Percentiles rank a stretch among this genome's conserved stretches.
Conservation (phyloP, 2,113 vertebrate genomes). For the Cryptomyrus ogoouensis region DNA sequence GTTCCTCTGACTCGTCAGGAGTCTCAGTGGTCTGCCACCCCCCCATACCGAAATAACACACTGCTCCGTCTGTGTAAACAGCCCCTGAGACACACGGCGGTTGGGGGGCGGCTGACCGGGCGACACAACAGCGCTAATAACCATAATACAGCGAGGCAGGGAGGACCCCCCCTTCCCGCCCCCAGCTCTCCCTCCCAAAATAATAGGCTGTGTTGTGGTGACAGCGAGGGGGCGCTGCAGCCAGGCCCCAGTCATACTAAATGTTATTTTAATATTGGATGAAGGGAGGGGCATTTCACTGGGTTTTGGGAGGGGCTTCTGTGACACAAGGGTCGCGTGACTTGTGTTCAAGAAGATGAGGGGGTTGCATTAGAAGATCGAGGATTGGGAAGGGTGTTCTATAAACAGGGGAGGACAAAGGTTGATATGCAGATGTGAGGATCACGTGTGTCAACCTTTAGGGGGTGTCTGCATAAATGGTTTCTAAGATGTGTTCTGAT, state of each 20-base stretch:
- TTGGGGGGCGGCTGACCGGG: neutral
- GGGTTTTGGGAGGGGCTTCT: neutral
- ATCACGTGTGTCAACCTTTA: neutral
- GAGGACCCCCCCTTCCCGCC: neutral
- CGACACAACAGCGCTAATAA: conserved; percentile 16
- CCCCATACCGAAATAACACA: neutral
- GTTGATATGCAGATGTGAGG: conserved; percentile 46
- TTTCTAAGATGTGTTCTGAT: neutral
- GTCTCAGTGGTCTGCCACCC: neutral
- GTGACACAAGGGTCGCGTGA: neutral
- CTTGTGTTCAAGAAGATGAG: neutral
- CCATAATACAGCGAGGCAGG: neutral
- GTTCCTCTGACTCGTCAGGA: neutral
- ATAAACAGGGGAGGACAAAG: conserved; percentile 61
- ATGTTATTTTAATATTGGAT: neutral
- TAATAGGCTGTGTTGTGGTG: neutral
- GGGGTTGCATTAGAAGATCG: conserved; percentile 54
- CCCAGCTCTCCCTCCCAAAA: neutral
- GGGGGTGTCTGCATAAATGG: neutral
- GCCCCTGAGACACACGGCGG: conserved; percentile 51
- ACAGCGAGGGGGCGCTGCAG: neutral
- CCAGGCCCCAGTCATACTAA: neutral
- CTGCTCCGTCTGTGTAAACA: conserved; percentile 43
- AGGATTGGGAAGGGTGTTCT: conserved; percentile 52
- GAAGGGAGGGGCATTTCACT: neutral